Evolutionary conservation across 2,113 vertebrate species (phyloP).

Genomic region (Acanthisitta chloris): DNA sequence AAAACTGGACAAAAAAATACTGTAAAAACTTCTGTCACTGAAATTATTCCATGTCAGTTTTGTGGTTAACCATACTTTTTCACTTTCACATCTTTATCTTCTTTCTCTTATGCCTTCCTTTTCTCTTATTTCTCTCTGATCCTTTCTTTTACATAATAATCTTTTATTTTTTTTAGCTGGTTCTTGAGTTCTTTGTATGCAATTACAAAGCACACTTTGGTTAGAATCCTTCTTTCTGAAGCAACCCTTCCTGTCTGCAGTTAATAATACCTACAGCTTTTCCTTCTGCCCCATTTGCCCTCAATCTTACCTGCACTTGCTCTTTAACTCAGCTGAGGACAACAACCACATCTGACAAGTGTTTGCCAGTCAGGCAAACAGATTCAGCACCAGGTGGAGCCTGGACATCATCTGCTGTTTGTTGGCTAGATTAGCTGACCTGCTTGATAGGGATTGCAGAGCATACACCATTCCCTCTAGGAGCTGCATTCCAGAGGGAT

Average conservation of each 20-base stretch:
- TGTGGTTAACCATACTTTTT: neutral
- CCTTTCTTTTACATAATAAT: neutral
- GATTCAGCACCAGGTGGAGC: neutral
- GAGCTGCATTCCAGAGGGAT: neutral
- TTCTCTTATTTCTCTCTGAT: neutral
- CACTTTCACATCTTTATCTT: neutral
- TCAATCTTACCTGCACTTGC: neutral
- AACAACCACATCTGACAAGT: neutral
- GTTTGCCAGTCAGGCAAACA: neutral
- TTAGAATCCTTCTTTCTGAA: neutral
- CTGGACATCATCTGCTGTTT: neutral
- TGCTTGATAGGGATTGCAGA: neutral
- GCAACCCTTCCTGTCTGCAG: neutral
- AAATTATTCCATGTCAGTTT: neutral
- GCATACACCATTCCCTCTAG: neutral
- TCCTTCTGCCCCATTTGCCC: neutral
- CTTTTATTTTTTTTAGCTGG: neutral
- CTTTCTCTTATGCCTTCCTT: neutral
- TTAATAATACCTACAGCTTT: neutral
- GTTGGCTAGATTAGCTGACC: neutral
- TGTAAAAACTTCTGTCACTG: neutral
- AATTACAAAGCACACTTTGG: fast-evolving
- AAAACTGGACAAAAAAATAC: neutral
- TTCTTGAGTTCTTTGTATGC: neutral
- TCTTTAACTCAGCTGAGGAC: neutral